Conservation (phyloP, 1,140 invertebrate species). For the Saccostrea glomerata region DNA sequence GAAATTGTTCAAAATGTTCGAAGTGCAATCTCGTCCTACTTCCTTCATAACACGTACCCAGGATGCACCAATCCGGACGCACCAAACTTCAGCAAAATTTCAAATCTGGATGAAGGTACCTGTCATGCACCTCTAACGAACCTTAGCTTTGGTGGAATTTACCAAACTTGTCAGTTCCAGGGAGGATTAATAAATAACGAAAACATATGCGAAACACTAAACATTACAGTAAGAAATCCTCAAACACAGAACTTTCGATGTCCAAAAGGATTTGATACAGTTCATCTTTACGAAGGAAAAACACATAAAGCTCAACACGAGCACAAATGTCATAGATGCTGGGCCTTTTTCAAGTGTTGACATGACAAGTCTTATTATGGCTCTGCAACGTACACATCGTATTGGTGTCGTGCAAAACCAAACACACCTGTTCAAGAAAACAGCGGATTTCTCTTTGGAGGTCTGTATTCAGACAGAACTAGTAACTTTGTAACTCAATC, state of each 20-base stretch:
- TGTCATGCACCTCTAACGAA: constrained; percentile 40
- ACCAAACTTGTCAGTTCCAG: constrained; percentile 60
- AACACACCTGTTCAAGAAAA: constrained; percentile 28
- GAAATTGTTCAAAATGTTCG: constrained; percentile 40
- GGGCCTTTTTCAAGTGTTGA: constrained; percentile 52
- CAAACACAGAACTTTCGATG: constrained; percentile 65
- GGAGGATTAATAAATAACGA: constrained; percentile 36
- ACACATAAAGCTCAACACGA: background rate
- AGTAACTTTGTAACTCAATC: constrained; percentile 62
- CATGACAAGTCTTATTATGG: constrained; percentile 44
- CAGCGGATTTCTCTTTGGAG: constrained; percentile 65
- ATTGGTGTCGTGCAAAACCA: constrained; percentile 62
- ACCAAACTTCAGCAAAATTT: constrained; percentile 63
- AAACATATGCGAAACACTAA: constrained; percentile 49
- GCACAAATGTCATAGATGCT: constrained; percentile 21
- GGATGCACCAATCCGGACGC: constrained; percentile 67
- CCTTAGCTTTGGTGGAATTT: constrained; percentile 71
- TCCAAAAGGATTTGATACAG: constrained; percentile 57
- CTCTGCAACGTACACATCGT: constrained; percentile 55
- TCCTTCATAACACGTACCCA: constrained; percentile 65
- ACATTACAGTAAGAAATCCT: constrained; percentile 61
- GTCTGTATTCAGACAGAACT: constrained; percentile 54
- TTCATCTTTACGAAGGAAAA: constrained; percentile 58
- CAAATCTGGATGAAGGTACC: background rate
- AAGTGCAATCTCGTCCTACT: constrained; percentile 63